phyloP scores from a whole-genome alignment of 1,140 invertebrate species.

The Hermetia illucens region DNA sequence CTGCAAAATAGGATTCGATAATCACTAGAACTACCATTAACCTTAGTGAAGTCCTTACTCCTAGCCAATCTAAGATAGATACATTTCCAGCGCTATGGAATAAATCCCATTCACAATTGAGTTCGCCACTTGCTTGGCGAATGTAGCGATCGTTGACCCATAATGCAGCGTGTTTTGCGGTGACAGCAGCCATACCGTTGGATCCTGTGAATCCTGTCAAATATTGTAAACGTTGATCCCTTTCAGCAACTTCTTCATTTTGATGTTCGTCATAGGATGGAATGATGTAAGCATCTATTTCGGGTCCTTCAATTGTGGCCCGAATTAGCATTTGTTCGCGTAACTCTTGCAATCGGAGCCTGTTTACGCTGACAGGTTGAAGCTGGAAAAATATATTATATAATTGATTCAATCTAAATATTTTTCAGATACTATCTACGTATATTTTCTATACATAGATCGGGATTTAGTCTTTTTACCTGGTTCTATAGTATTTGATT shows the following conservation, averaged over 20 bases:
- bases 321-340: conserved; percentile 50
- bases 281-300: conserved; percentile 59
- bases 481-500: too few species aligned
- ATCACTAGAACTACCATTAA: too few species aligned
- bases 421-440: too few species aligned
- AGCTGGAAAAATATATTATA: conserved; percentile 18
- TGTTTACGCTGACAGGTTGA: conserved; percentile 26
- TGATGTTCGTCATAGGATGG: conserved; percentile 68
- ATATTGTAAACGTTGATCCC: conserved; percentile 66
- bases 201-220: conserved; percentile 80
- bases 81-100: conserved; percentile 54
- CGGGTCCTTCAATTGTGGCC: conserved; percentile 41
- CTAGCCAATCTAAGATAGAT: conserved; percentile 46
- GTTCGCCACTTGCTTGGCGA: conserved; percentile 54
- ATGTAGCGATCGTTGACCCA: conserved; percentile 87
- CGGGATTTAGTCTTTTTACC: too few species aligned
- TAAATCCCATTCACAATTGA: conserved; percentile 69
- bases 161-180: conserved; percentile 54
- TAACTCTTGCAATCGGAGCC: conserved; percentile 36
- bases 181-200: conserved; percentile 65
- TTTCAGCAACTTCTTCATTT: conserved; percentile 49
- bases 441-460: too few species aligned
- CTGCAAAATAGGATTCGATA: too few species aligned
- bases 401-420: too few species aligned
- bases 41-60: conserved; percentile 17